phyloP scores from a whole-genome alignment of 2,797 vertebrate genomes.

The Caiman crocodilus region DNA sequence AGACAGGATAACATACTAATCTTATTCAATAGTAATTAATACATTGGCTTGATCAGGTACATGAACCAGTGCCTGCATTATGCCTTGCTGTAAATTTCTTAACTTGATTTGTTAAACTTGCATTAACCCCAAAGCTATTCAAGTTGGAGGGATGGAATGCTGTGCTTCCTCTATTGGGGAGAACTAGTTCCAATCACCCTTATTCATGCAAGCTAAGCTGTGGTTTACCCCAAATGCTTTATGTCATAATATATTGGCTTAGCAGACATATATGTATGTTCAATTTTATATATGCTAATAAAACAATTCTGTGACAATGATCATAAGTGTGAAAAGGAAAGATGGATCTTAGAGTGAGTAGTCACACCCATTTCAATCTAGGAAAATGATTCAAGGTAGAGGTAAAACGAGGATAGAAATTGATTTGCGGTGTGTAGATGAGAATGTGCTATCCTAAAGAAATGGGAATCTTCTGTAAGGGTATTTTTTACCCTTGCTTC shows the following conservation, averaged over 20 bases:
- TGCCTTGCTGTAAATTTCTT: background rate
- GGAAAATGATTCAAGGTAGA: background rate
- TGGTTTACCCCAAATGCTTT: background rate
- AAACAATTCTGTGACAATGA: background rate
- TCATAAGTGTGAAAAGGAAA: background rate
- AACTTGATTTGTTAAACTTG: background rate
- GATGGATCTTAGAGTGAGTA: background rate
- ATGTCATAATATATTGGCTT: background rate
- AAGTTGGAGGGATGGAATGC: background rate
- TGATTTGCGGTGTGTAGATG: too few species aligned
- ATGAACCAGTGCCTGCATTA: background rate
- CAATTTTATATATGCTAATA: background rate
- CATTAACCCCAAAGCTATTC: background rate
- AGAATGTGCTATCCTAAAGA: too few species aligned
- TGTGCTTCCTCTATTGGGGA: background rate
- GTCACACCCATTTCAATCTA: background rate
- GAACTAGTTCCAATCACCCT: background rate
- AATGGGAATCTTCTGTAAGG: background rate
- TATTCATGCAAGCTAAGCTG: background rate
- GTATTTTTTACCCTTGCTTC: background rate
- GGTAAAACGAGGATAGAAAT: too few species aligned
- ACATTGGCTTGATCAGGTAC: background rate
- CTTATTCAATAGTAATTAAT: background rate
- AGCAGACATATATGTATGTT: background rate
- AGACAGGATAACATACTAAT: background rate